Evolutionary conservation across 2,888 invertebrate genomes (phyloP).

Genomic region (Agrypnus murinus): DNA sequence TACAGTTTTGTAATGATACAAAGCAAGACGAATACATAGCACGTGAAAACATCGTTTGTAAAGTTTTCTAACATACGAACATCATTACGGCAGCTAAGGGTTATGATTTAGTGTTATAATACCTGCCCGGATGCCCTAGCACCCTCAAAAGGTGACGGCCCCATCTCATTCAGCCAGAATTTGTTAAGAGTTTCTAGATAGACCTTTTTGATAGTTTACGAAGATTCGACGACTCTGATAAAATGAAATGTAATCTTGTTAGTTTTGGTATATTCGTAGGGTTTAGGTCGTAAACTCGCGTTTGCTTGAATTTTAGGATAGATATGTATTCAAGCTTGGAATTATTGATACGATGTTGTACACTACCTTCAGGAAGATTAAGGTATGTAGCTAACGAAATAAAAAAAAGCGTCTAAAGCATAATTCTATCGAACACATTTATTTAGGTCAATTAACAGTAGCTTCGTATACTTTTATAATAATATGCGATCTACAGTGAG

Average conservation of each 20-base stretch:
- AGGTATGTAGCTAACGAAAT: too few relatives aligned
- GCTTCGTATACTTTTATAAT: too few relatives aligned
- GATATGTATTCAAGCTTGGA: not conserved
- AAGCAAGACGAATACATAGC: constrained; percentile 27
- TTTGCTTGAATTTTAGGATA: not conserved
- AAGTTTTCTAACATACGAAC: constrained; percentile 33
- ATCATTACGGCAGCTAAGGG: constrained; percentile 34
- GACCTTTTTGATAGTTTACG: constrained; percentile 8
- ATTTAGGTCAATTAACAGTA: too few relatives aligned
- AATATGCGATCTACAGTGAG: too few relatives aligned
- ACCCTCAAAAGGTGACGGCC: constrained; percentile 21
- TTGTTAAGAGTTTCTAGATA: not conserved
- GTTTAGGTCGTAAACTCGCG: constrained; percentile 20
- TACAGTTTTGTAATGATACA: not conserved
- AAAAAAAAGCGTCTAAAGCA: too few relatives aligned
- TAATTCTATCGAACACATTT: too few relatives aligned
- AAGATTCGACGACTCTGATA: not conserved
- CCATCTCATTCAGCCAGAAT: constrained; percentile 14
- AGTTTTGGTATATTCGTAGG: constrained; percentile 10
- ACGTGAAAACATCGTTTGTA: constrained; percentile 33
- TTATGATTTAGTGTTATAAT: constrained; percentile 43
- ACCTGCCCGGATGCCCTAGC: constrained; percentile 30
- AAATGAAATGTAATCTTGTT: constrained; percentile 22
- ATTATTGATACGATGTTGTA: too few relatives aligned
- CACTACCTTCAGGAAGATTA: too few relatives aligned